Base-by-base conservation (phyloP, 2,113 vertebrate species). In the Alaudala cheleensis region DNA sequence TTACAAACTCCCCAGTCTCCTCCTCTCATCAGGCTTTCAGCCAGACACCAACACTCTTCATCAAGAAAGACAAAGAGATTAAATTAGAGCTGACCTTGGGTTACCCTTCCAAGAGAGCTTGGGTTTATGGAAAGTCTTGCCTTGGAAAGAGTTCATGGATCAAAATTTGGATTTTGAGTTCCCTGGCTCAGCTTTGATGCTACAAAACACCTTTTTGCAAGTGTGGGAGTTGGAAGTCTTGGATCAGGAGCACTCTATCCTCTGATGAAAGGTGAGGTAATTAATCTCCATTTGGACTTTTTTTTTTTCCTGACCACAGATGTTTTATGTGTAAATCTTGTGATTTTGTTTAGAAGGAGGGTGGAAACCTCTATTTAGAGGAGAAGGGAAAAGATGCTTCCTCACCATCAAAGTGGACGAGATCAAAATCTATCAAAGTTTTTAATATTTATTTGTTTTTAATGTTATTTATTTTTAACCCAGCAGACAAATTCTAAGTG, bases 231-330 rank as follows among this genome's bases (percentile, higher is more conserved):
- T 94, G 71, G 72, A 90, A 92, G 49, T 14, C 64, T 86, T 64
- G 51, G 71, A 83, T 61, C 28, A 82, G 81, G 85, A 85, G 56
- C 51, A 67, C 18, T 3, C 86, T 83, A 62, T 62, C 76, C 72
- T 83, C 71, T 86, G 81, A 88, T 86, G 51, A 93, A 86, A 78
- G 80, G 71, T 92, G 79, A 96, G 64, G 76, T 95, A 83, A 95
- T 60, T 78, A 56, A 88, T 88, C 76, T 64, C 61, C 8, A 12
- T 81, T 90, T 71, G 60, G 56, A 49, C 22, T 60, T 76, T 78
- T 73, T 40, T 44, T 44, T 73, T 40, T 44, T 44, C 40, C 64
- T 67, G 81, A 80, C 60, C 88, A 66, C 58, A 34, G 71, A 60
- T 74, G 12, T 78, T 94, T 88, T 93, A 67, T 40, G 57, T 81